Conservation (phyloP, 2,113 vertebrate species). For the Planiliza haematocheilus region DNA sequence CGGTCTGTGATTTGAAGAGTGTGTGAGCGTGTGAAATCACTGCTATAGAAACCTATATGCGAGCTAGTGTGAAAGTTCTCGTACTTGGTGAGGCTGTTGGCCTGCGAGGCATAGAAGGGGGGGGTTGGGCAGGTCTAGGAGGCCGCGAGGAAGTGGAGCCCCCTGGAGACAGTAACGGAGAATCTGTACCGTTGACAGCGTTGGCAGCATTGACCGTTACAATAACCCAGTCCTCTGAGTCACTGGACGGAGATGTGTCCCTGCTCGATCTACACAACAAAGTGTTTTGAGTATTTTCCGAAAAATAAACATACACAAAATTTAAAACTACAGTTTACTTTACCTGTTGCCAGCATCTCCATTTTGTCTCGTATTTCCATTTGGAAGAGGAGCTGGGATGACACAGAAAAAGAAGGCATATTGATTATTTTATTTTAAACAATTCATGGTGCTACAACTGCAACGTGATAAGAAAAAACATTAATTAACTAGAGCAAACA, state of each 20-base stretch:
- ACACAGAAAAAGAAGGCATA: neutral
- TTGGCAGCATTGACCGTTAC: constrained; percentile 82
- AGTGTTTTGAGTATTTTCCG: neutral
- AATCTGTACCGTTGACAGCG: constrained; percentile 82
- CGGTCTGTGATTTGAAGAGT: neutral
- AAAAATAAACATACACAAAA: neutral
- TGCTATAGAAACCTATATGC: neutral
- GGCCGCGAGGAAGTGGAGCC: constrained; percentile 84
- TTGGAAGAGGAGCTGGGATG: constrained; percentile 82
- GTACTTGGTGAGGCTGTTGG: constrained; percentile 82
- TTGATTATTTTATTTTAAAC: neutral
- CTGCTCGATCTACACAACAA: constrained; percentile 78
- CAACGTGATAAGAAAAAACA: neutral
- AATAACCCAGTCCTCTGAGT: constrained; percentile 86
- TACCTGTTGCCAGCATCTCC: constrained; percentile 79
- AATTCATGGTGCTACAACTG: neutral
- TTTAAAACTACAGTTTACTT: constrained; percentile 19
- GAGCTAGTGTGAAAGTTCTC: constrained; percentile 14
- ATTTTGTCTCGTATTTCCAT: constrained; percentile 82
- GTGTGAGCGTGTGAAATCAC: neutral
- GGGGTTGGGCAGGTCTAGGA: constrained; percentile 88
- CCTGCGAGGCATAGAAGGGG: constrained; percentile 88
- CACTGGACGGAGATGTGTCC: constrained; percentile 84
- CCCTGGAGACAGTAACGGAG: constrained; percentile 87
- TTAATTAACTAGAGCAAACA: too few relatives aligned